Conservation (phyloP, 2,797 vertebrate species). For the Macropus fuliginosus region DNA sequence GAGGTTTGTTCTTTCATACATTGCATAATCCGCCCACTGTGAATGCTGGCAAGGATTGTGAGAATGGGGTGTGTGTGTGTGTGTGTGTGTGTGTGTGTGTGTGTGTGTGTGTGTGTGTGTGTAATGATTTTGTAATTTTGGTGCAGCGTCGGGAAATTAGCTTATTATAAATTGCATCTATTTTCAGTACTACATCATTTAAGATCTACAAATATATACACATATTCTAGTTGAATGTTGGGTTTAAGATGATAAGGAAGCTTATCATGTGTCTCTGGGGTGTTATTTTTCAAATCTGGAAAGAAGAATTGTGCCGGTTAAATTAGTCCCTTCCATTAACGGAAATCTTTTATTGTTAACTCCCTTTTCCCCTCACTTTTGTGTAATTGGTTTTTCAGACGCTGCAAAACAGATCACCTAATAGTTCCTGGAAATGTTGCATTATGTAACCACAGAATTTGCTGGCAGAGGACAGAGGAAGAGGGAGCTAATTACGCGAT, state of each 20-base stretch:
- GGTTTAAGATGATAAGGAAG: not conserved
- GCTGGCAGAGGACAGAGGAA: slow-evolving; percentile 83
- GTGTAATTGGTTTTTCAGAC: slow-evolving; percentile 78
- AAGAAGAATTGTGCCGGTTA: slow-evolving; percentile 65
- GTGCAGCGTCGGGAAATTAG: slow-evolving; percentile 42
- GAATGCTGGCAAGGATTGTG: slow-evolving; percentile 57
- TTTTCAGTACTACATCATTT: not conserved
- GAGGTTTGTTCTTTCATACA: slow-evolving; percentile 75
- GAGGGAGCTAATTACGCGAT: slow-evolving; percentile 84
- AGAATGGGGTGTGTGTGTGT: slow-evolving; percentile 53
- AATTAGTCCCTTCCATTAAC: slow-evolving; percentile 33
- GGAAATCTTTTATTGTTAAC: slow-evolving; percentile 45
- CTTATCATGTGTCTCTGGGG: not conserved
- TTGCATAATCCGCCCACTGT: slow-evolving; percentile 81
- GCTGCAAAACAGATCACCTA: slow-evolving; percentile 78
- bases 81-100: slow-evolving; percentile 53
- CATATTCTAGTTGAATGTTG: not conserved
- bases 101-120: slow-evolving; percentile 49
- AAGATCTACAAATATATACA: not conserved
- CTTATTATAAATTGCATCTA: slow-evolving; percentile 37
- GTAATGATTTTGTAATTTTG: slow-evolving; percentile 60
- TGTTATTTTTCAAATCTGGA: slow-evolving; percentile 56
- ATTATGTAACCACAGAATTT: slow-evolving; percentile 89
- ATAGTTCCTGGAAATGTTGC: slow-evolving; percentile 88
- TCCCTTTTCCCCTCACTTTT: slow-evolving; percentile 69